Percentiles rank a stretch among this genome's conserved stretches.
phyloP scores from a whole-genome alignment of 37 sponge, comb jelly and placozoan species.

The Theonella swinhoei region DNA sequence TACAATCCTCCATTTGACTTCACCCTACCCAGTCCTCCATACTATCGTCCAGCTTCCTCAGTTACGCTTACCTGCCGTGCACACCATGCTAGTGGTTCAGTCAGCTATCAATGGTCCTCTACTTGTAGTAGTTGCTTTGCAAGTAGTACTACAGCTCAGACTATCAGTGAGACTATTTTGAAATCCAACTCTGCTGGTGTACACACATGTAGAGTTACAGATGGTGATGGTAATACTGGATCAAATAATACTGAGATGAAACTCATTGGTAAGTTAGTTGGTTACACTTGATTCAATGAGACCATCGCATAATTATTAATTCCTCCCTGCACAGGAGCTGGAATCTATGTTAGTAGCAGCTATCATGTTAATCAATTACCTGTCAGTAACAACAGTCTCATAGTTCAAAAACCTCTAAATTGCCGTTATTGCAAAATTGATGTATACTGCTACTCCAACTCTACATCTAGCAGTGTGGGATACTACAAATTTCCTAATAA shows the following conservation, averaged over 20 bases:
- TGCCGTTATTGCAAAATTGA: not conserved
- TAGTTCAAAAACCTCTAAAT: not conserved
- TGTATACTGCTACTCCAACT: constrained; percentile 6
- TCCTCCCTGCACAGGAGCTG: not conserved
- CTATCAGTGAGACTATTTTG: not conserved
- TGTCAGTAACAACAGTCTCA: not conserved
- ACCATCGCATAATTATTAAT: not conserved
- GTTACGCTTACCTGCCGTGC: constrained; percentile 17
- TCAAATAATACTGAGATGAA: not conserved
- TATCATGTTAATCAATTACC: not conserved
- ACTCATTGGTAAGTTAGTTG: constrained; percentile 8
- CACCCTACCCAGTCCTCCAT: not conserved
- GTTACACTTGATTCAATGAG: not conserved
- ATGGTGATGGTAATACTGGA: not conserved
- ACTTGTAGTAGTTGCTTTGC: constrained; percentile 27
- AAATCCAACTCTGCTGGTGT: not conserved
- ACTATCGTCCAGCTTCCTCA: constrained; percentile 20
- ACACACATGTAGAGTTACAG: constrained; percentile 17
- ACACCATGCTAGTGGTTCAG: not conserved
- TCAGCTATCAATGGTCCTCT: constrained; percentile 19
- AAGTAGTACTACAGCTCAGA: not conserved
- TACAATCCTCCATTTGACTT: constrained; percentile 18
- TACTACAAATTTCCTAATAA: not conserved
- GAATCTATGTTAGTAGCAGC: not conserved
- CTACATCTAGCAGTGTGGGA: not conserved